Base-by-base conservation (phyloP, 2,888 invertebrate genomes). In the Apocheima hispidaria region DNA sequence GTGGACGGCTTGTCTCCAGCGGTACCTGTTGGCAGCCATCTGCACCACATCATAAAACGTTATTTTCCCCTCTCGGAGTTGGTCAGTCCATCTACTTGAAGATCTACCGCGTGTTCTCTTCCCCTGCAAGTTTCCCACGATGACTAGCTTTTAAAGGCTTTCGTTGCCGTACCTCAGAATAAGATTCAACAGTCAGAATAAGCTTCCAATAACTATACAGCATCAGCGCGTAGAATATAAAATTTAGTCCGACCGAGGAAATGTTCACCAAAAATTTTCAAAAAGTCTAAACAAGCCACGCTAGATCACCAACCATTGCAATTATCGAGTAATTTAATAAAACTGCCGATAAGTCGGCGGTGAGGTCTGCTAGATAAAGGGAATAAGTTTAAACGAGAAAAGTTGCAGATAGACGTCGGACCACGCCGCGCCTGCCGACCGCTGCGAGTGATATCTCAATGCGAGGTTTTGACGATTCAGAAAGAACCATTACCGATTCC, bases 311-410 rank as follows among this genome's bases (percentile, higher is more conserved):
- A 79, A 79, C 79, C 79, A 87, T 87, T 84, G 87, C 86, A 88
- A 88, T 88, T 87, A 86, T 84, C 83, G 86, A 88, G 90, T 88
- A 87, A 89, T 88, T 88, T 88, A 89, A 88, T 90, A 90, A 88
- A 84, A 77, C 78, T 72, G 73, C 74, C 82, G 83, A 86, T 88
- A 88, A 87, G 83, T 84, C 77, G 80, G 76, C 75, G 77, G 73
- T 61, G 56, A 62, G 61, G 52, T 28, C 12, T 33, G 61, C 82
- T 82, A 88, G 88, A 90, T 88, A 89, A 89, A 84, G 85, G 83
- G 79, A 90, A 86, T 87, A 90, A 88, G 86, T 88, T 88, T 87
- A 86, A 88, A 88, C 88, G 89, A 90, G 90, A 88, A 90, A 90
- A 90, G 86, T 90, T 90, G 72, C 64, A 68, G 77, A 72, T 74